These are phyloP conservation scores for Venustoraphidia nigricollis DNA, from an alignment of 2,888 invertebrate genomes.

Conservation along the genomic window DNA sequence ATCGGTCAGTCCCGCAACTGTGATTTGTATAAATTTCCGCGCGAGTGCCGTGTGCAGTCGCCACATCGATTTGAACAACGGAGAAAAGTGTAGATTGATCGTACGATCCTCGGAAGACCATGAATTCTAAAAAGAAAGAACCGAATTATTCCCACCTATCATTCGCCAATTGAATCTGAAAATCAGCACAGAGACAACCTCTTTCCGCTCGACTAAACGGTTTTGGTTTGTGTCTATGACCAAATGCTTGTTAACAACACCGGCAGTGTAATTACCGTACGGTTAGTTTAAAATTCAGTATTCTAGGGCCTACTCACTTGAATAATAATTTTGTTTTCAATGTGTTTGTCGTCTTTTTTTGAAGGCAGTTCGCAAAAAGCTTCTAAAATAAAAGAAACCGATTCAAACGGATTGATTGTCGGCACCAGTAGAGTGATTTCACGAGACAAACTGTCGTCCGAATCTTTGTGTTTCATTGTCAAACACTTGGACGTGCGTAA, in stretches of 20 bases:
- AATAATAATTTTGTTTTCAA: slow-evolving; percentile 44
- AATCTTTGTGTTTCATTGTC: slow-evolving; percentile 31
- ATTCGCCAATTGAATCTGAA: too few relatives aligned
- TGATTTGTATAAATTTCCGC: slow-evolving; percentile 74
- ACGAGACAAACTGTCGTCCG: slow-evolving; percentile 25
- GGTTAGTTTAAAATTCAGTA: background rate
- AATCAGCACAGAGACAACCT: too few relatives aligned
- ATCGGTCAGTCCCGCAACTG: slow-evolving; percentile 40
- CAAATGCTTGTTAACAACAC: background rate
- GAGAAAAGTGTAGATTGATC: slow-evolving; percentile 63
- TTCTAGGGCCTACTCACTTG: background rate
- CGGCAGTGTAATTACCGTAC: background rate
- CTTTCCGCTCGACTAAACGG: too few relatives aligned
- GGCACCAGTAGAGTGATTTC: slow-evolving; percentile 40
- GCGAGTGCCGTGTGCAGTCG: slow-evolving; percentile 69
- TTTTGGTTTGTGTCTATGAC: background rate
- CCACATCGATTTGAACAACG: slow-evolving; percentile 68
- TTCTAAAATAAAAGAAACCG: slow-evolving; percentile 40
- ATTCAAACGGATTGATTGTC: slow-evolving; percentile 48
- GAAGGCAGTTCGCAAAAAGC: slow-evolving; percentile 62
- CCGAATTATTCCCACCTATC: too few relatives aligned
- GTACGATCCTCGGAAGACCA: slow-evolving; percentile 61
- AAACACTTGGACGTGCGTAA: slow-evolving; percentile 55
- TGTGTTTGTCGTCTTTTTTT: slow-evolving; percentile 48
- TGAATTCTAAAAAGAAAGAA: slow-evolving; percentile 18